phyloP scores from a whole-genome alignment of 2,888 invertebrate genomes.

The Acrobasis consociella region DNA sequence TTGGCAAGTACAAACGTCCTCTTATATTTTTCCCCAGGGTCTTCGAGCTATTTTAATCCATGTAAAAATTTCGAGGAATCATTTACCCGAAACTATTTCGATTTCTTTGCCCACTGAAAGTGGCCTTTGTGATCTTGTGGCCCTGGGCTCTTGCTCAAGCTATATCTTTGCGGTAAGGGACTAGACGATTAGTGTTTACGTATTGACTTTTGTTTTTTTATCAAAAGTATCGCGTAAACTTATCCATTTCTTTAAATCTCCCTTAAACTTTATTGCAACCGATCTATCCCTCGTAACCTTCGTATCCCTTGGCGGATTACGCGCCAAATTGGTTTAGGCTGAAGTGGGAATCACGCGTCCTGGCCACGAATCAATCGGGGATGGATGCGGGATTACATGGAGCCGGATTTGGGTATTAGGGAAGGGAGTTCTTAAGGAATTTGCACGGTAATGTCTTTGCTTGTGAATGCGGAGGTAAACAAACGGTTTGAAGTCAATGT shows the following conservation, averaged over 20 bases:
- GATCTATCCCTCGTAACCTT: constrained; percentile 34
- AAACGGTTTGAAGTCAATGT: neutral
- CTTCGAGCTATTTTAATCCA: too few relatives aligned
- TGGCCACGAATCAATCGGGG: constrained; percentile 65
- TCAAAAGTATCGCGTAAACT: too few relatives aligned
- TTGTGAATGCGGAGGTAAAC: neutral
- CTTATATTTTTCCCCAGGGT: neutral
- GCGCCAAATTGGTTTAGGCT: constrained; percentile 72
- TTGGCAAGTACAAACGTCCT: neutral
- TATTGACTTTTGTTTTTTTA: too few relatives aligned
- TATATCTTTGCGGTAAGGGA: too few relatives aligned
- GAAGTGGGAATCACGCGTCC: constrained; percentile 49
- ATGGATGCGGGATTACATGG: constrained; percentile 28
- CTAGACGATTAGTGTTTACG: too few relatives aligned
- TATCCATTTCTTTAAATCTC: too few relatives aligned
- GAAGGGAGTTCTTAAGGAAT: constrained; percentile 15
- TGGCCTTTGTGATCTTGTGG: too few relatives aligned
- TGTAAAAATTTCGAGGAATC: too few relatives aligned
- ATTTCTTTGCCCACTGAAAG: too few relatives aligned
- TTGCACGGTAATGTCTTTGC: constrained; percentile 18
- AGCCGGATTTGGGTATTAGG: constrained; percentile 6
- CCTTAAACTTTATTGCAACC: neutral
- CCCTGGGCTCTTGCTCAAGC: too few relatives aligned
- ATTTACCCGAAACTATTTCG: too few relatives aligned
- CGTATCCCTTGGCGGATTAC: constrained; percentile 63